Base-by-base conservation (phyloP, 2,888 invertebrate species). In the Netelia fuscicornis region DNA sequence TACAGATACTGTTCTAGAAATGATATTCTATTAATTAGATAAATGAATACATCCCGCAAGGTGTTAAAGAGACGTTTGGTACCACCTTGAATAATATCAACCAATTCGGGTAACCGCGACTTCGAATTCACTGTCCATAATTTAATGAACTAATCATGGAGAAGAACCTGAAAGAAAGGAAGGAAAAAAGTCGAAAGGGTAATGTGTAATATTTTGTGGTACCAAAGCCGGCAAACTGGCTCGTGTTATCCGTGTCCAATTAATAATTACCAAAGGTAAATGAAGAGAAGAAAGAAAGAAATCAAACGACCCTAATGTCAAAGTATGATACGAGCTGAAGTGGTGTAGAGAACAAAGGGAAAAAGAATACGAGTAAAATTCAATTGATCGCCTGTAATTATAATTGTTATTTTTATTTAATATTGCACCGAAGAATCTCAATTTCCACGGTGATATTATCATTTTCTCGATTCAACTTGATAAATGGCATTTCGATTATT, bases 361-460 rank as follows among this genome's bases (percentile, higher is more conserved):
- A 37, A 37, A 56, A 52, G 67, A 67, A 62, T 20, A 42, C 48
- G 56, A 48, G 60, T n/a, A 81, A 68, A 77, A 64, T 13, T 62
- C 25, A 72, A 56, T 81, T 84, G 54, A 74, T 77, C 67, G 70
- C 75, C 52, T 23, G 62, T 72, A 81, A 72, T 72, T 81, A 78
- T 84, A 30, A 82, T 75, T 67, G 74, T 81, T 84, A 74, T 74
- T 84, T 81, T 78, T 72, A 77, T 77, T 11, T 71, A 78, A 84
- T 74, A 81, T 78, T 75, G 48, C 81, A 74, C 81, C 54, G 65
- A 74, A 78, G 77, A 84, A 84, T 84, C 84, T 84, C 81, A 74
- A 72, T 65, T 65, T 13, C 37, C 52, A 71, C 23, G 60, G 37
- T 48, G 11, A 60, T 64, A 20, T 13, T 11, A 79, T 48, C 3